Evolutionary conservation across 2,113 vertebrate genomes (phyloP).

Genomic region (Empidonax alnorum): DNA sequence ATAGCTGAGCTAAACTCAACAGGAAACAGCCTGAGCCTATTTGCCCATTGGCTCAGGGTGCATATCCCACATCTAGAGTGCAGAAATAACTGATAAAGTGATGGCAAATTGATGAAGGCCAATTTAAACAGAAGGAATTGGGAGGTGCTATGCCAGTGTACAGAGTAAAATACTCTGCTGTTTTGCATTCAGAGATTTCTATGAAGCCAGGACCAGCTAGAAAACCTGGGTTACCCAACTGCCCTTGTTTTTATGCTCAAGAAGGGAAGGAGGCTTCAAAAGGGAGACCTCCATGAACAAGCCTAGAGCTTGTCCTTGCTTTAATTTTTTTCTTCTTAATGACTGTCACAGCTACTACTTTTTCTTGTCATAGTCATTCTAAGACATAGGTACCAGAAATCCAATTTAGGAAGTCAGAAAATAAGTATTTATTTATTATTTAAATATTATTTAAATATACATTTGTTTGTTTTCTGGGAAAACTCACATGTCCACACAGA

Average conservation of each 20-base stretch:
- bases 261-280: background rate
- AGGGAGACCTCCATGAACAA: background rate
- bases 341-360: background rate
- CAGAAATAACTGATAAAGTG: background rate
- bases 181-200: background rate
- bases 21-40: constrained; percentile 31
- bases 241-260: background rate
- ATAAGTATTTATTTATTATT: background rate
- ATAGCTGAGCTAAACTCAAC: constrained; percentile 33
- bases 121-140: background rate
- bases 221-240: background rate
- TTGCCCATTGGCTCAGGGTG: background rate
- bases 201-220: background rate
- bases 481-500: background rate
- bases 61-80: background rate
- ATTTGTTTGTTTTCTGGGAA: background rate
- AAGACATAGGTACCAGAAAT: background rate
- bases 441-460: too few species aligned
- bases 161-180: background rate
- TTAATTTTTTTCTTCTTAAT: background rate
- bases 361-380: background rate
- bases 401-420: background rate
- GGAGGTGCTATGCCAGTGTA: background rate
- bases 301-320: background rate
- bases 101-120: background rate